Percentiles rank a stretch among this genome's conserved stretches.
Conservation (phyloP, 2,113 vertebrate species). For the Etheostoma cragini region DNA sequence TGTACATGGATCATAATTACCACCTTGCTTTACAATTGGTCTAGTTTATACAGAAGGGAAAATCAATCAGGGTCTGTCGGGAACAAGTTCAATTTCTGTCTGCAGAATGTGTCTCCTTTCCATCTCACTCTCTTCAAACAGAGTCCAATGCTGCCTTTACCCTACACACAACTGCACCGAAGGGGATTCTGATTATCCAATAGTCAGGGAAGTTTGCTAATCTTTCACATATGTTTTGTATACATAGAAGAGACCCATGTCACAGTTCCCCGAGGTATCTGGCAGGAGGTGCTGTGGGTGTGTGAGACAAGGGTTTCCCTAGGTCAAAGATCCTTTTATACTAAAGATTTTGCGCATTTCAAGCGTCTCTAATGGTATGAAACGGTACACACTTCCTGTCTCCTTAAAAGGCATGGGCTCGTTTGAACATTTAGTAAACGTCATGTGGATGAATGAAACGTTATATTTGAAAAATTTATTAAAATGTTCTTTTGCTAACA, state of each 20-base stretch:
- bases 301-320: neutral
- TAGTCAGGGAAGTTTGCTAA: conserved; percentile 16
- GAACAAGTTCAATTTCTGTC: neutral
- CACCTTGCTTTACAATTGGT: conserved; percentile 1
- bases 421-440: no score
- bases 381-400: no score
- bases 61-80: neutral
- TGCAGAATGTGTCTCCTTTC: neutral
- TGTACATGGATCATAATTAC: conserved; percentile 3
- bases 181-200: conserved; percentile 1
- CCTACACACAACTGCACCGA: neutral
- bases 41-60: neutral
- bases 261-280: neutral
- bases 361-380: neutral
- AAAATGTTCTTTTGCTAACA: no score
- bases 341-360: no score
- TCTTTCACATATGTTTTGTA: conserved; percentile 16
- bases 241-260: conserved; percentile 14
- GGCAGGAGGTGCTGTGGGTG: neutral
- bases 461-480: no score
- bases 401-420: no score
- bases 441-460: no score
- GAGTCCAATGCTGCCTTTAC: neutral
- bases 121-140: neutral
- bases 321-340: neutral